phyloP scores from a whole-genome alignment of 1,140 invertebrate species.

The Caenorhabditis tropicalis region DNA sequence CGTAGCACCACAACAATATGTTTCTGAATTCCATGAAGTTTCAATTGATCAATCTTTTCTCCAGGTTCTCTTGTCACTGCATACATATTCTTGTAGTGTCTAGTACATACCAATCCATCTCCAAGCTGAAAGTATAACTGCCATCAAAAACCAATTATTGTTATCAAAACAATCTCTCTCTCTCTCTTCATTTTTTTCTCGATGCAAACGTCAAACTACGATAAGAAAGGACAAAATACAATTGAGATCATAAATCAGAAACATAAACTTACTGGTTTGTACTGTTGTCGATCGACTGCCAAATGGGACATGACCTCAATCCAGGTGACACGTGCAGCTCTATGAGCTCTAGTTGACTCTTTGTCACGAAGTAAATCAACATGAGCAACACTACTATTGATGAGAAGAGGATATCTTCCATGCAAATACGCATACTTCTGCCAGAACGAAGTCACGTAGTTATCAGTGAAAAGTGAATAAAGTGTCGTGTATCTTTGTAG shows the following conservation, averaged over 20 bases:
- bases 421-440: constrained; percentile 68
- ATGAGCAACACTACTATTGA: constrained; percentile 66
- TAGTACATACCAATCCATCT: constrained; percentile 62
- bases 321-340: constrained; percentile 65
- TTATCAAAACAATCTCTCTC: constrained; percentile 6
- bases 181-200: too few relatives aligned
- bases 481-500: constrained; percentile 61
- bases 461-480: constrained; percentile 55
- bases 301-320: constrained; percentile 63
- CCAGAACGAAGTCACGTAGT: constrained; percentile 68
- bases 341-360: constrained; percentile 59
- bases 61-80: constrained; percentile 59
- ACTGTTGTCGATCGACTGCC: constrained; percentile 60
- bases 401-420: constrained; percentile 60
- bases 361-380: constrained; percentile 60
- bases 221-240: constrained; percentile 31
- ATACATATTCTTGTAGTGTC: constrained; percentile 68
- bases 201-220: neutral
- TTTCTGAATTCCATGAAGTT: constrained; percentile 54
- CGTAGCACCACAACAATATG: constrained; percentile 61
- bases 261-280: constrained; percentile 54
- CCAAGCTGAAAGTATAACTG: constrained; percentile 54
- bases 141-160: neutral
- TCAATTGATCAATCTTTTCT: constrained; percentile 57
- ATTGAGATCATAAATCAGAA: neutral